A percentile compares a stretch with the other conserved stretches of the same genome.
Evolutionary conservation across 2,888 invertebrate genomes (phyloP).

Genomic region (Oscheius myriophilus): DNA sequence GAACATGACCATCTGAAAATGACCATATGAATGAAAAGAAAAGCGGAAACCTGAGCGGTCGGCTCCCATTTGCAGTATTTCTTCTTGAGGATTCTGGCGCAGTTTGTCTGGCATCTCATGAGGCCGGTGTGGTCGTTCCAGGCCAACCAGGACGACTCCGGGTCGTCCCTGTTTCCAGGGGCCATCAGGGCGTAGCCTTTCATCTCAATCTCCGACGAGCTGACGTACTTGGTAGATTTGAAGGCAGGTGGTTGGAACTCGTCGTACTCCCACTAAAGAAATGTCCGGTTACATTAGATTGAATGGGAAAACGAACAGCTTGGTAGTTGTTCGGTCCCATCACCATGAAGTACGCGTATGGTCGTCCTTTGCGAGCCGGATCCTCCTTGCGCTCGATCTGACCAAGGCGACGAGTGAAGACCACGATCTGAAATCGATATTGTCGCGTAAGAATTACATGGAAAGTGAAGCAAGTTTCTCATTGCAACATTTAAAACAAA

Average conservation of each 20-base stretch:
- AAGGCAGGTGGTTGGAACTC: constrained; percentile 1
- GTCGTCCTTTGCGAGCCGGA: constrained; percentile 2
- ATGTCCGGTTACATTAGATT: too few species aligned
- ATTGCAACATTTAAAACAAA: too few species aligned
- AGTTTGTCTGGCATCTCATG: constrained; percentile 7
- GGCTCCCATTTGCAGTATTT: constrained; percentile 19
- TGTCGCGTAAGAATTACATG: too few species aligned
- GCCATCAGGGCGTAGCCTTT: constrained; percentile 25
- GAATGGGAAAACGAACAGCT: constrained; percentile 2
- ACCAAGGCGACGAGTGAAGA: constrained; percentile 18
- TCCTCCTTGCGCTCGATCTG: constrained; percentile 1
- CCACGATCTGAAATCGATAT: constrained; percentile 5
- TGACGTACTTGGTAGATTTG: constrained; percentile 21
- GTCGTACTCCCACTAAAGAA: constrained; percentile 16
- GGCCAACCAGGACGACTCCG: constrained; percentile 6
- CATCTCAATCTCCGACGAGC: constrained; percentile 8
- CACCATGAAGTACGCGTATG: constrained; percentile 16
- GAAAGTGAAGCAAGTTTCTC: too few species aligned
- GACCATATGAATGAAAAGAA: too few species aligned
- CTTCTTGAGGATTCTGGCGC: constrained; percentile 12
- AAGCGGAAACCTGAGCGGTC: constrained; percentile 18
- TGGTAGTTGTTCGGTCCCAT: constrained; percentile 9
- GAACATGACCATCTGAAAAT: constrained; percentile 22
- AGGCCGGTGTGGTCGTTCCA: constrained; percentile 27
- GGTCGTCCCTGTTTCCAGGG: constrained; percentile 5